These are phyloP conservation scores for Thaumetopoea pityocampa DNA, from an alignment of 1,140 invertebrate genomes.

Conservation along the genomic window DNA sequence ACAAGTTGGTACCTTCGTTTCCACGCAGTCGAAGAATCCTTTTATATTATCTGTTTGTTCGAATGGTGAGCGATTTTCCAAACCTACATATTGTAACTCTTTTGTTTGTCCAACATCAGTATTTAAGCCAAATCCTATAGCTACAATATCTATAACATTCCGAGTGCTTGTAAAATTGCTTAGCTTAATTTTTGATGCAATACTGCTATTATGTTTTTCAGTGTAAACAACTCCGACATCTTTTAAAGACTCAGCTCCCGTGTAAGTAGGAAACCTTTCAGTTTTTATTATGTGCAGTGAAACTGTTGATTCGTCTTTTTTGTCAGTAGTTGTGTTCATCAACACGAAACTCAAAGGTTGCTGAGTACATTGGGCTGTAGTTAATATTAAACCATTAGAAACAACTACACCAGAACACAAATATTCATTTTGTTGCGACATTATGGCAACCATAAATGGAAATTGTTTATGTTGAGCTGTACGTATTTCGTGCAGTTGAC, in stretches of 20 bases:
- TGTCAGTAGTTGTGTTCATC: slow-evolving; percentile 47
- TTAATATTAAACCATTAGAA: slow-evolving; percentile 55
- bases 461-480: slow-evolving; percentile 42
- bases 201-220: slow-evolving; percentile 47
- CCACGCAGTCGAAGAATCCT: slow-evolving; percentile 53
- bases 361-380: slow-evolving; percentile 47
- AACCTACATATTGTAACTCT: slow-evolving; percentile 52
- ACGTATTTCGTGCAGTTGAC: slow-evolving; percentile 51
- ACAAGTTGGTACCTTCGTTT: slow-evolving; percentile 54
- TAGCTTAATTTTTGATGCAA: slow-evolving; percentile 47
- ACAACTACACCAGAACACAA: slow-evolving; percentile 54
- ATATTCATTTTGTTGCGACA: slow-evolving; percentile 57
- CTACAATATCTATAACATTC: slow-evolving; percentile 38
- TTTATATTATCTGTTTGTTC: slow-evolving; percentile 30
- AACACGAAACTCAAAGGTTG: slow-evolving; percentile 41
- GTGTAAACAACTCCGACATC: slow-evolving; percentile 55
- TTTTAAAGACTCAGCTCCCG: slow-evolving; percentile 35
- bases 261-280: slow-evolving; percentile 56
- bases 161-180: slow-evolving; percentile 42
- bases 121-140: slow-evolving; percentile 58
- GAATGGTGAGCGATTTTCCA: slow-evolving; percentile 31
- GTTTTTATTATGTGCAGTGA: slow-evolving; percentile 45
- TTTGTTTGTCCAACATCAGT: slow-evolving; percentile 39
- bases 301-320: slow-evolving; percentile 37
- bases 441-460: slow-evolving; percentile 57